These are phyloP conservation scores for Accipiter virgatus DNA, from an alignment of 2,113 vertebrate species.

Conservation along the genomic window DNA sequence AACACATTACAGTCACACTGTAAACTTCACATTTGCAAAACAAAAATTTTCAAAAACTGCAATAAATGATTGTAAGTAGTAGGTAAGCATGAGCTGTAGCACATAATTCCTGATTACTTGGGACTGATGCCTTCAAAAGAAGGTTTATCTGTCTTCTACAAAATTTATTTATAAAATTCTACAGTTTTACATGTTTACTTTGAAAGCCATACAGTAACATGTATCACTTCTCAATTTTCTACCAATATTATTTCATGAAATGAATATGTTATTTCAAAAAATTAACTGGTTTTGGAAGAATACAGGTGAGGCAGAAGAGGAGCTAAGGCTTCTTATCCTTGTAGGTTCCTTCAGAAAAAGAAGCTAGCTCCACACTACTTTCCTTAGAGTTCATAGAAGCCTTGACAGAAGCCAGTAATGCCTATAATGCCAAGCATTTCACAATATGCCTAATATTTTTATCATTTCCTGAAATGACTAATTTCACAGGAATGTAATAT, in stretches of 20 bases:
- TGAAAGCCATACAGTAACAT: neutral
- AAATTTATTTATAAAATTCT: neutral
- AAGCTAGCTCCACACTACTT: neutral
- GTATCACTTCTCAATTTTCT: neutral
- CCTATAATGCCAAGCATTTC: neutral
- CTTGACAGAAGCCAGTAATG: neutral
- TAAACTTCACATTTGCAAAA: neutral
- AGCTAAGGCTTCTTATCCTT: neutral
- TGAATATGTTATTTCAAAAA: neutral
- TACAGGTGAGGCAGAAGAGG: neutral
- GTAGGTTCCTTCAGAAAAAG: neutral
- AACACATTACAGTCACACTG: neutral
- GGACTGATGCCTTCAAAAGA: neutral
- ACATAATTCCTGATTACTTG: neutral
- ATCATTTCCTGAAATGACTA: neutral
- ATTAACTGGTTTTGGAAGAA: neutral
- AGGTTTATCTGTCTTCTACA: neutral
- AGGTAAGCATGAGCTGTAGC: neutral
- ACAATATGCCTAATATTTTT: neutral
- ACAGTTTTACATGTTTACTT: neutral
- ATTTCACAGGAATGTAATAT: neutral
- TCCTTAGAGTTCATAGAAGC: neutral
- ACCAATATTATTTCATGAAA: neutral
- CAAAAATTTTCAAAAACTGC: neutral
- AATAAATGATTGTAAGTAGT: neutral